Evolutionary conservation across 35 echinoderm and acorn worm genomes (phyloP).

Genomic region (Strongylocentrotus purpuratus): DNA sequence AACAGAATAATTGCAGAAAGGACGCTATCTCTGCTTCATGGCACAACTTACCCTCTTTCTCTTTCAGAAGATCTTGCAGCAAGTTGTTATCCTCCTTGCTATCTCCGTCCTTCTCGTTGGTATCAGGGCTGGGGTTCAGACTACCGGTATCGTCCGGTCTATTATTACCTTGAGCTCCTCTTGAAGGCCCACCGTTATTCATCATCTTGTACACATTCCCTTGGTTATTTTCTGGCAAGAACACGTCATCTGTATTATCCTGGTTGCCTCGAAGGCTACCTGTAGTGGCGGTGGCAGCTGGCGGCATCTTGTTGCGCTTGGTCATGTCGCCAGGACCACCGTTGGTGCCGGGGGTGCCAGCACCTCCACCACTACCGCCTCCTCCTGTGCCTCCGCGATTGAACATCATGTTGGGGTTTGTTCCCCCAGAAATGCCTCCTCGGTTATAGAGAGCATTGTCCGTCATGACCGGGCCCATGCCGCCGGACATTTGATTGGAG

Average conservation of each 20-base stretch:
- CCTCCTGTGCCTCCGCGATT: neutral
- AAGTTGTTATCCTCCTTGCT: constrained; percentile 62
- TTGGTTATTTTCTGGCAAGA: constrained; percentile 15
- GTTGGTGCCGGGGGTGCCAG: neutral
- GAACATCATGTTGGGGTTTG: constrained; percentile 26
- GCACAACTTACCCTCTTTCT: constrained; percentile 51
- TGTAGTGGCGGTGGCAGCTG: neutral
- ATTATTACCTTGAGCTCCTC: constrained; percentile 35
- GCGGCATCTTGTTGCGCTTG: constrained; percentile 13
- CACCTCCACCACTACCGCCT: neutral
- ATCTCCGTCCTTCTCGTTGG: constrained; percentile 75
- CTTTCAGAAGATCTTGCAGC: constrained; percentile 69
- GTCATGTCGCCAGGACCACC: neutral
- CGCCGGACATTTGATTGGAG: constrained; percentile 3
- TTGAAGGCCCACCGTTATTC: neutral
- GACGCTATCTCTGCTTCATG: neutral
- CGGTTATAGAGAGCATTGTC: neutral
- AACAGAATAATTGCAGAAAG: no score
- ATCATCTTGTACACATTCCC: constrained; percentile 41
- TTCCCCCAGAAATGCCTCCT: neutral
- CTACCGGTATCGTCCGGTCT: neutral
- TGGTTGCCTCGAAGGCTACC: constrained; percentile 17
- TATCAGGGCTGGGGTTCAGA: constrained; percentile 80
- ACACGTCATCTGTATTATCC: constrained; percentile 18
- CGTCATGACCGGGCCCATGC: neutral